Evolutionary conservation across 2,888 invertebrate species (phyloP).

Genomic region (Galerucella nymphaeae): DNA sequence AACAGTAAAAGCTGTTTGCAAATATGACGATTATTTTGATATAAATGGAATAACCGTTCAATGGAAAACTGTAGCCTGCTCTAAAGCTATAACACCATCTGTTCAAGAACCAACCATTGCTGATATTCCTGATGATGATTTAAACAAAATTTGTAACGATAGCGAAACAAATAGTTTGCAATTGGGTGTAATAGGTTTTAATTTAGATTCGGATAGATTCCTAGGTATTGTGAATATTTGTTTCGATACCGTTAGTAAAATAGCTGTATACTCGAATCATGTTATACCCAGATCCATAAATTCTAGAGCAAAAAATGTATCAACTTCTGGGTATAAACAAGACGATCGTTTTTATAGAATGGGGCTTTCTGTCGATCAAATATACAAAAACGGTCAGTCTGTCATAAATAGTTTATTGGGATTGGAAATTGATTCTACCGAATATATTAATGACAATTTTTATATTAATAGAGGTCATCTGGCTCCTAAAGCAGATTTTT

Average conservation of each 20-base stretch:
- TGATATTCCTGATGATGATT: constrained; percentile 1
- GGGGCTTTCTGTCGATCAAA: neutral
- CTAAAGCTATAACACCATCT: neutral
- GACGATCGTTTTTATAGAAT: neutral
- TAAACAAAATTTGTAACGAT: neutral
- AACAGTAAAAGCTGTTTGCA: neutral
- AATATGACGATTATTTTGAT: neutral
- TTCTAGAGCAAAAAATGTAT: constrained; percentile 5
- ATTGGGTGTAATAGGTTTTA: constrained; percentile 2
- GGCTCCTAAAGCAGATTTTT: constrained; percentile 67
- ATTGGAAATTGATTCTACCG: neutral
- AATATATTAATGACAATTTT: constrained; percentile 49
- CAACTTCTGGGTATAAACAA: neutral
- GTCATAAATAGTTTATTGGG: constrained; percentile 11
- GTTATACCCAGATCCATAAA: constrained; percentile 58
- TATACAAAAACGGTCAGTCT: neutral
- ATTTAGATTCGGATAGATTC: constrained; percentile 2
- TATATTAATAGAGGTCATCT: constrained; percentile 67
- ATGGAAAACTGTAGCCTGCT: constrained; percentile 11
- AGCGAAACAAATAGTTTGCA: neutral
- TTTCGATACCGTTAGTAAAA: constrained; percentile 66
- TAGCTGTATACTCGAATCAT: constrained; percentile 68
- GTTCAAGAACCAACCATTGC: neutral
- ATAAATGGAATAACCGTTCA: neutral
- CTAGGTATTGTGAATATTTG: constrained; percentile 65